A percentile compares a stretch with the other conserved stretches of the same genome.
Conservation (phyloP, 92 coral and sea anemone species). For the Palythoa grandiflora region DNA sequence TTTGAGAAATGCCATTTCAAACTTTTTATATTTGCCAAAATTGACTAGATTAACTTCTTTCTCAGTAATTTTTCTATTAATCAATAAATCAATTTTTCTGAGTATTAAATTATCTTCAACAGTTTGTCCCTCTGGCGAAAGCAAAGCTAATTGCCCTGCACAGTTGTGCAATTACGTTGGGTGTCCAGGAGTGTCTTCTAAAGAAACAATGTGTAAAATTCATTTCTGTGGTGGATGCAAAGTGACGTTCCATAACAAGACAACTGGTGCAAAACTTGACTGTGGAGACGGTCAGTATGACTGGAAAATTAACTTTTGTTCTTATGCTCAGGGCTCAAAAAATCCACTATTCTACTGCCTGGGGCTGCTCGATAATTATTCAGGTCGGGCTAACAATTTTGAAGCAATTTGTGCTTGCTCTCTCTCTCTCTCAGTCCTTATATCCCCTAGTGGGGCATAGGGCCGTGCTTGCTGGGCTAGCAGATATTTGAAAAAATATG, state of each 20-base stretch:
- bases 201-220: slow-evolving; percentile 73
- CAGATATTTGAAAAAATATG: too few relatives aligned
- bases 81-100: background rate
- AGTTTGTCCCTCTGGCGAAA: slow-evolving; percentile 85
- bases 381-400: background rate
- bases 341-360: background rate
- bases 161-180: slow-evolving; percentile 87
- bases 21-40: too few relatives aligned
- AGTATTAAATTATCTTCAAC: background rate
- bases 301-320: too few relatives aligned
- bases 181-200: slow-evolving; percentile 82
- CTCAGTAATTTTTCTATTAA: too few relatives aligned
- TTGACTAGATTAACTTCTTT: too few relatives aligned
- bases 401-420: too few relatives aligned
- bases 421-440: too few relatives aligned
- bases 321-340: background rate
- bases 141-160: slow-evolving; percentile 82
- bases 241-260: slow-evolving; percentile 80
- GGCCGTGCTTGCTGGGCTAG: too few relatives aligned
- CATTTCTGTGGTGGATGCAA: slow-evolving; percentile 90
- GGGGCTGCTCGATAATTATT: too few relatives aligned
- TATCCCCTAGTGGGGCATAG: too few relatives aligned
- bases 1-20: too few relatives aligned
- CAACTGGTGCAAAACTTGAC: slow-evolving; percentile 84
- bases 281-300: slow-evolving; percentile 86